phyloP scores from a whole-genome alignment of 2,888 invertebrate genomes.

The Dryadula phaetusa region DNA sequence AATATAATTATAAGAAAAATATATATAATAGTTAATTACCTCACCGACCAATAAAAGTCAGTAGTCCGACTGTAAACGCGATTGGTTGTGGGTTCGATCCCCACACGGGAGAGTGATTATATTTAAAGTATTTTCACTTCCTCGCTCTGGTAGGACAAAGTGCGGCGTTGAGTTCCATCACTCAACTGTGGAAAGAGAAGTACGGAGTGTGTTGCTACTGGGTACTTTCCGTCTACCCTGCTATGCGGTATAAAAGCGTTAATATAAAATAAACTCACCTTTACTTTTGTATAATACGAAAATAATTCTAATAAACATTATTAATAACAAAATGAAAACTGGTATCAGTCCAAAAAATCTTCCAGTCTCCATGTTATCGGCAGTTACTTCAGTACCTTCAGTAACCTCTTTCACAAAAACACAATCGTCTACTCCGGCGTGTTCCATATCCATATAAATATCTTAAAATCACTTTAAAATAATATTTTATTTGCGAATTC shows the following conservation, averaged over 20 bases:
- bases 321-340: constrained; percentile 61
- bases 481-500: background rate
- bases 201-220: too few relatives aligned
- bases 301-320: constrained; percentile 65
- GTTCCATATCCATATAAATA: constrained; percentile 27
- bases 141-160: too few relatives aligned
- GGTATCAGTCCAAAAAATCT: constrained; percentile 56
- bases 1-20: too few relatives aligned
- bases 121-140: too few relatives aligned
- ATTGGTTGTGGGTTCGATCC: too few relatives aligned
- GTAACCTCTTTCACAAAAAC: constrained; percentile 19
- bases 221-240: too few relatives aligned
- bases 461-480: background rate
- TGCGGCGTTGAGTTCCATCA: too few relatives aligned
- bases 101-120: too few relatives aligned
- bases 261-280: constrained; percentile 45
- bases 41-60: too few relatives aligned
- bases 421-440: constrained; percentile 25
- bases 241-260: background rate
- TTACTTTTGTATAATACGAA: constrained; percentile 62
- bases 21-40: too few relatives aligned
- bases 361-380: constrained; percentile 34
- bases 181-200: too few relatives aligned
- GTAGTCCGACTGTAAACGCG: too few relatives aligned
- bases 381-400: background rate